Evolutionary conservation across 1,140 invertebrate species (phyloP), one percentile per base, ranked within the genome.

Genomic region (Camponotus pennsylvanicus): DNA sequence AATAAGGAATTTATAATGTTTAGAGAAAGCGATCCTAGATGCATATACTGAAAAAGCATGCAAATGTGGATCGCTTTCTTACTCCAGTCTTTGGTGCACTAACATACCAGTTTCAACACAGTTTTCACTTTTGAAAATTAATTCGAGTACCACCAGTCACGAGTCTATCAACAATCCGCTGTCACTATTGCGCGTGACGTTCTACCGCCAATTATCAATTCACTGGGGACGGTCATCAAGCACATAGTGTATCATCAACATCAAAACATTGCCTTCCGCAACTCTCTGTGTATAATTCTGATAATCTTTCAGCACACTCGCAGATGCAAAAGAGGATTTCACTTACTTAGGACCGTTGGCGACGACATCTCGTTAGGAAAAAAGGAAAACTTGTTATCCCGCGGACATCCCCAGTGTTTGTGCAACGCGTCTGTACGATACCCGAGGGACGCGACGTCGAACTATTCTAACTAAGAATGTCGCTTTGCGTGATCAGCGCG

Each of bases 401-500:
- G 85, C 69, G 55, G 67, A 88, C 89, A 90, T 90, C 80, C 88
- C 89, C 85, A 34, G 34, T 40, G 32, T 45, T 85, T 89, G 42
- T 73, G 70, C 64, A 86, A 63, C 42, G 69, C 75, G 42, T 15
- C n/a, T 15, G 64, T 64, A 77, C 37, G 63, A 85, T 64, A 85
- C 42, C 32, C 45, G 11, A 40, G 71, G 13, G 63, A 67, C 69
- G 49, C 76, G 55, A 57, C 82, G 63, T 69, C 45, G 13, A 86
- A 86, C 88, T 89, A 86, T 89, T 89, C 89, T 69, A 73, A 86
- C 66, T 78, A 73, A 85, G 84, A 80, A 42, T 34, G 61, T 89
- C 76, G 37, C 18, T 52, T 52, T 3, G 49, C 7, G 21, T 70
- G 49, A 66, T 78, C 67, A 69, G 37, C 49, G 45, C 57, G 61